Conservation (phyloP, 2,113 vertebrate genomes). For the Sylvia atricapilla region DNA sequence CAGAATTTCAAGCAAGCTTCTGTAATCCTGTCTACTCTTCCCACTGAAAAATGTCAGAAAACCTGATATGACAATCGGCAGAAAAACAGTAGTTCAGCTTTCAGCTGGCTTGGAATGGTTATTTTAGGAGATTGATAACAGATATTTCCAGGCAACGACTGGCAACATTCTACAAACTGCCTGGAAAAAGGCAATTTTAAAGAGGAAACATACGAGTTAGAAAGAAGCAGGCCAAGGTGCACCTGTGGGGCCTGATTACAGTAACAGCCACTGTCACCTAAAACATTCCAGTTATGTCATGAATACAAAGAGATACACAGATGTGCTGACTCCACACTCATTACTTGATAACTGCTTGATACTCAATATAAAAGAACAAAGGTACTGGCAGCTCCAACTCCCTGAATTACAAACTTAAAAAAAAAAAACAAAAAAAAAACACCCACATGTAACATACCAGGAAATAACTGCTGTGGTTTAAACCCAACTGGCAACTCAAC, state of each 20-base stretch:
- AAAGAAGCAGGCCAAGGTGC: neutral
- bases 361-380: neutral
- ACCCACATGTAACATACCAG: neutral
- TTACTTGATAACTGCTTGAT: neutral
- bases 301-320: neutral
- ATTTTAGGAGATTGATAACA: neutral
- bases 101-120: neutral
- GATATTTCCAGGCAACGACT: neutral
- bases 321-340: neutral
- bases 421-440: neutral
- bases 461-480: neutral
- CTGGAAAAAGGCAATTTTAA: neutral
- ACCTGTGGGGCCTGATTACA: neutral
- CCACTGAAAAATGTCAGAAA: neutral
- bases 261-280: neutral
- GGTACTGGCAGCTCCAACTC: neutral
- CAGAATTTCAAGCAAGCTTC: neutral
- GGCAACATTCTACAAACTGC: neutral
- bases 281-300: neutral
- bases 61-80: neutral
- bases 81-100: neutral
- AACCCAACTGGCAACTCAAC: neutral
- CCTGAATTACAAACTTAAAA: neutral
- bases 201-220: neutral
- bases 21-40: neutral